Evolutionary conservation across 2,113 vertebrate species (phyloP), one percentile per base, ranked within the genome.

Genomic region (Emydura subglobosa): DNA sequence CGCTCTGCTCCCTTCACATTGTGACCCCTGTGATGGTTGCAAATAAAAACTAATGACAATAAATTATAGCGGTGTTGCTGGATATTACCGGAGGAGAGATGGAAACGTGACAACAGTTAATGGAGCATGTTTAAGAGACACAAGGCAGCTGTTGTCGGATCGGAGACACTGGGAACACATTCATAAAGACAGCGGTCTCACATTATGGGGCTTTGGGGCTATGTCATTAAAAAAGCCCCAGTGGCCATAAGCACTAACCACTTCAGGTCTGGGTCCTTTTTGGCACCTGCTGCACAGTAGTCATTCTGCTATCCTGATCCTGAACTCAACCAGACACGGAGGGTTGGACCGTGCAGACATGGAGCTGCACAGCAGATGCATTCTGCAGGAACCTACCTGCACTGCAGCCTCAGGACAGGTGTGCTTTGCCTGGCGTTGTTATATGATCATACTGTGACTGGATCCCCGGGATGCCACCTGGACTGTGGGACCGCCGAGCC

Each of bases 11-110:
- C 54, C 87, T 72, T 79, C 47, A 25, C 95, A 88, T 89, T 92
- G 93, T 91, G 96, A 96, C 95, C 96, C 92, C 95, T 90, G 86
- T 94, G 85, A 86, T 21, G 53, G 86, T 93, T 10, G 2, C 31
- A 92, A 97, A 95, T 94, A 94, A 97, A 83, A 97, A 95, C 90
- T 96, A 97, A 97, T 97, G 95, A 91, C 89, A 93, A 86, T 95
- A 96, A 97, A 97, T 97, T 97, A 95, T 5, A 93, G 92, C 97
- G 94, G 94, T 97, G 96, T 94, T 93, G 87, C 88, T 96, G 89
- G 91, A n/a, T 94, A 55, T 90, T 92, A 91, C 95, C 91, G 93
- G 94, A 96, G 88, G 72, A 96, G 79, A n/a, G 94, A 96, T 85
- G 83, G 93, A 89, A 89, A 93, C 79, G 90, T 91, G 96, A 90